Evolutionary conservation across 2,113 vertebrate species (phyloP).

Genomic region (Gobiocypris rarus): DNA sequence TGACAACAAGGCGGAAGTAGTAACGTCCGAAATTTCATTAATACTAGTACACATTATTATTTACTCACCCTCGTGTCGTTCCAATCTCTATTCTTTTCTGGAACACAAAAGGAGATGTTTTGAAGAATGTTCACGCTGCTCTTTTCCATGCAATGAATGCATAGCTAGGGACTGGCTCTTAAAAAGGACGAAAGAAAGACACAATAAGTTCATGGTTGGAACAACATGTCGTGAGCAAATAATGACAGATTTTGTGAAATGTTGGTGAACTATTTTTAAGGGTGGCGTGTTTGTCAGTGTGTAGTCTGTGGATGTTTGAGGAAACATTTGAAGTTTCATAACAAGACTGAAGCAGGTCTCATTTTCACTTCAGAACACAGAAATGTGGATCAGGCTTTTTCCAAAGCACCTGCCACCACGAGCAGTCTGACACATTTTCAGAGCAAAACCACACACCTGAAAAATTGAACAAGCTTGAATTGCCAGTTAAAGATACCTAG

Average conservation of each 20-base stretch:
- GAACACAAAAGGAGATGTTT: neutral
- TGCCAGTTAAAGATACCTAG: slow-evolving; percentile 12
- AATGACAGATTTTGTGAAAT: neutral
- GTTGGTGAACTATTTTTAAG: neutral
- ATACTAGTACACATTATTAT: neutral
- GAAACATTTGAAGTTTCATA: slow-evolving; percentile 29
- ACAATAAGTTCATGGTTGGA: neutral
- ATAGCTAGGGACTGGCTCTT: neutral
- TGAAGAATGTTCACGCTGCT: neutral
- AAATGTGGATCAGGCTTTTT: slow-evolving; percentile 35
- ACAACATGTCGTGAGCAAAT: neutral
- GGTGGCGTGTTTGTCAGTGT: slow-evolving; percentile 4
- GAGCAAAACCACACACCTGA: slow-evolving; percentile 28
- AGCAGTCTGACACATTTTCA: slow-evolving; percentile 28
- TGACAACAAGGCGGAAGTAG: too few relatives aligned
- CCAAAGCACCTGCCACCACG: neutral
- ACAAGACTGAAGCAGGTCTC: slow-evolving; percentile 36
- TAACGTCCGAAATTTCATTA: too few relatives aligned
- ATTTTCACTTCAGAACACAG: slow-evolving; percentile 39
- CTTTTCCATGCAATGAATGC: neutral
- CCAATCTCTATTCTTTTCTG: neutral
- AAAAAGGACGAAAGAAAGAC: neutral
- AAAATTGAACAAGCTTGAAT: slow-evolving; percentile 42
- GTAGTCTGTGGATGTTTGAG: slow-evolving; percentile 16
- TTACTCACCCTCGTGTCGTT: neutral